These are phyloP conservation scores for Colletes gigas DNA, from an alignment of 1,140 invertebrate genomes.

Conservation along the genomic window DNA sequence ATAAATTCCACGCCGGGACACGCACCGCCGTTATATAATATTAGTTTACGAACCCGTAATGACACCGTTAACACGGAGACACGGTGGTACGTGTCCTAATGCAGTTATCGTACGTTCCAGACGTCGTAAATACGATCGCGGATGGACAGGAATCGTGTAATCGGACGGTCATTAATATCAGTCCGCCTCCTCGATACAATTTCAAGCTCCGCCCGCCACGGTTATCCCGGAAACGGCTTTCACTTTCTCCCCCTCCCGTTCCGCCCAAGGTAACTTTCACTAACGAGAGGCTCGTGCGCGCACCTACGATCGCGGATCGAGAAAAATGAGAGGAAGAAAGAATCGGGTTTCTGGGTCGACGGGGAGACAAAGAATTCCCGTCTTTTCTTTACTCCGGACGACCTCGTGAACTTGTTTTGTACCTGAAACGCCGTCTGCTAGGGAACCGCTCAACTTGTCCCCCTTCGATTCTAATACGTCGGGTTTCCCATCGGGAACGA, in stretches of 20 bases:
- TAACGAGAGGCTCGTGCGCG: constrained; percentile 46
- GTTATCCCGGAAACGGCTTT: constrained; percentile 77
- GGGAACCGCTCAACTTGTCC: too few relatives aligned
- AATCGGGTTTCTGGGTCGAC: constrained; percentile 73
- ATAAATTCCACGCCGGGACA: constrained; percentile 35
- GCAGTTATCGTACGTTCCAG: background rate
- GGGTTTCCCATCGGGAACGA: too few relatives aligned
- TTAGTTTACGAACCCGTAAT: background rate
- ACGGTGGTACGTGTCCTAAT: background rate
- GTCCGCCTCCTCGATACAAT: constrained; percentile 63
- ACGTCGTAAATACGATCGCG: constrained; percentile 2
- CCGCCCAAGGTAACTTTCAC: constrained; percentile 67
- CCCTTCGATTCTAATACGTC: too few relatives aligned
- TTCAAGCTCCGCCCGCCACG: constrained; percentile 39
- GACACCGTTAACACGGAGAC: constrained; percentile 10
- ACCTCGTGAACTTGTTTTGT: constrained; percentile 44
- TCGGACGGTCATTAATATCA: constrained; percentile 65
- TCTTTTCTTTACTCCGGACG: constrained; percentile 19
- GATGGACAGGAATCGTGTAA: constrained; percentile 37
- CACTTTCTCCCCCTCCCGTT: constrained; percentile 74
- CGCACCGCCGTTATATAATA: constrained; percentile 8
- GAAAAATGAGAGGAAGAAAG: constrained; percentile 26
- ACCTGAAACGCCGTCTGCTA: too few relatives aligned
- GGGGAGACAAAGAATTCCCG: constrained; percentile 60
- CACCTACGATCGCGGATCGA: constrained; percentile 33